A percentile compares a stretch with the other conserved stretches of the same genome.
phyloP scores from a whole-genome alignment of 2,888 invertebrate species.

The Tholera decimalis region DNA sequence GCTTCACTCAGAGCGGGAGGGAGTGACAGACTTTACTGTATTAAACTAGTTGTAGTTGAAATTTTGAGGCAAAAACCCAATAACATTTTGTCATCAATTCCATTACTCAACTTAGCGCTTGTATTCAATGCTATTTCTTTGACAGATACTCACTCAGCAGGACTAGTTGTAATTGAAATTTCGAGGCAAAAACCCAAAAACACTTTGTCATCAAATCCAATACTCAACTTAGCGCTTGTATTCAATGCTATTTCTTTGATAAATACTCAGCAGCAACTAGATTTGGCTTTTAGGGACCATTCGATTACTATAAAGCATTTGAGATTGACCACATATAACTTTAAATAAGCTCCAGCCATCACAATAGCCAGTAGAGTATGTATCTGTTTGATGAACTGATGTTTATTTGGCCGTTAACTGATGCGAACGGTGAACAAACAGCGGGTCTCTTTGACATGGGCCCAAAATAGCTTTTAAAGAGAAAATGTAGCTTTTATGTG shows the following conservation, averaged over 20 bases:
- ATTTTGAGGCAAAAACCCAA: no score
- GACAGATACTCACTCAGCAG: background rate
- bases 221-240: background rate
- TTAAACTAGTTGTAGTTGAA: no score
- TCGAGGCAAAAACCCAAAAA: no score
- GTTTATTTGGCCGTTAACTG: conserved; percentile 33
- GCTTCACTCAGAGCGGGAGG: no score
- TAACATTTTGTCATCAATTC: no score
- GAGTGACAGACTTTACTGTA: no score
- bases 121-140: background rate
- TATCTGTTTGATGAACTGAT: conserved; percentile 1
- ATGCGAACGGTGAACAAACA: conserved; percentile 7
- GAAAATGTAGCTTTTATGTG: conserved; percentile 4
- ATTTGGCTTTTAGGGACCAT: background rate
- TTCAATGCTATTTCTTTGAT: background rate
- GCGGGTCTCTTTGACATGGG: conserved; percentile 17
- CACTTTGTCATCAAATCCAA: no score
- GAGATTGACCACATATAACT: background rate
- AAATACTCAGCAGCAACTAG: background rate
- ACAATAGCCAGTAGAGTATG: background rate
- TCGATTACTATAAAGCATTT: background rate
- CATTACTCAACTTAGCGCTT: background rate
- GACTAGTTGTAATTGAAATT: no score
- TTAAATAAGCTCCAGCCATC: background rate
- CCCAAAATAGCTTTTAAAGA: conserved; percentile 23